phyloP scores from a whole-genome alignment of 2,888 invertebrate genomes.

The Aphodius granarius region DNA sequence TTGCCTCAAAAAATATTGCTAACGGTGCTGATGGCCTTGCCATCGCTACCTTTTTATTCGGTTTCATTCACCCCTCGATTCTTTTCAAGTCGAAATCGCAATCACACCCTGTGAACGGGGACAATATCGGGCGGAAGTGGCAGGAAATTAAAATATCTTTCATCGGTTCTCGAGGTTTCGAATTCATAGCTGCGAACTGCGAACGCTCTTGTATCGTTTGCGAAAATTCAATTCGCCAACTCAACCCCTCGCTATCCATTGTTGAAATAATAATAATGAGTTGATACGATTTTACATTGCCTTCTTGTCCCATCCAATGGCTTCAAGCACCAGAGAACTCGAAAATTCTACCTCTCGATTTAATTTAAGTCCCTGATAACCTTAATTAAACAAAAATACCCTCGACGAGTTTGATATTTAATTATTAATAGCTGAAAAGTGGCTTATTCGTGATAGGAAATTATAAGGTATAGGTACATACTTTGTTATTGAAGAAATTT shows the following conservation, averaged over 20 bases:
- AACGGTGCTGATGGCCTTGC: no score
- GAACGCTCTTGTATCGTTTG: background rate
- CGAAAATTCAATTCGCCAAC: background rate
- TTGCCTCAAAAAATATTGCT: no score
- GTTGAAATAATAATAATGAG: conserved; percentile 11
- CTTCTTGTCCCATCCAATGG: background rate
- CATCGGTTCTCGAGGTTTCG: background rate
- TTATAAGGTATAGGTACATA: no score
- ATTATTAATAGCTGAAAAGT: no score
- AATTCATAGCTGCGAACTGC: background rate
- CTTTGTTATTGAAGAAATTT: no score
- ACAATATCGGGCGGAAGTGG: background rate
- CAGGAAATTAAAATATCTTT: conserved; percentile 12
- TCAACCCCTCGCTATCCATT: background rate
- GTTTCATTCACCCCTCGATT: no score
- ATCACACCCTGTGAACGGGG: background rate
- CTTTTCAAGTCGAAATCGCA: background rate
- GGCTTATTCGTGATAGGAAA: no score
- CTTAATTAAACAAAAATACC: background rate
- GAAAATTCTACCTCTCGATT: background rate
- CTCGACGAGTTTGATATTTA: background rate
- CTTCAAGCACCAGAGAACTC: background rate
- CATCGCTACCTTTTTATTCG: background rate
- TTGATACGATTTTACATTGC: conserved; percentile 13
- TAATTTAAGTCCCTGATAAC: background rate